These are phyloP conservation scores for Tringa solitaria DNA, from an alignment of 2,113 vertebrate genomes.

Conservation along the genomic window DNA sequence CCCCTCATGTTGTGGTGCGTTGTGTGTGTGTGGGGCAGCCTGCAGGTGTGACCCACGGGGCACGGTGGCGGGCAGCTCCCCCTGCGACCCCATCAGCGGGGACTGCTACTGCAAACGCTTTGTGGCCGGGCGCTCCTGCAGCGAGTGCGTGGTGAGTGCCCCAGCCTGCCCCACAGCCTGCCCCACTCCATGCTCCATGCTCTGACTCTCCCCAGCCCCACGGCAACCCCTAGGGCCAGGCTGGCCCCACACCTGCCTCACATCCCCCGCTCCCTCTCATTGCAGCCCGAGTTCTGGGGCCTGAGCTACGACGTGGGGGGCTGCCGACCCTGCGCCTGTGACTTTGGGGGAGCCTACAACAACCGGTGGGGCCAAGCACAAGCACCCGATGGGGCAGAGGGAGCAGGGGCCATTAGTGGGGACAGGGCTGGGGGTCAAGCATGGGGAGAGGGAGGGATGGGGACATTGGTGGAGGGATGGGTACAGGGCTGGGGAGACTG, in stretches of 20 bases:
- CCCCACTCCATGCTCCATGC: background rate
- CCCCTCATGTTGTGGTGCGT: background rate
- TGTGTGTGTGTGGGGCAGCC: slow-evolving; percentile 34
- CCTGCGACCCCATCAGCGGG: slow-evolving; percentile 83
- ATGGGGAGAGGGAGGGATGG: background rate
- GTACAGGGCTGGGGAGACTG: background rate
- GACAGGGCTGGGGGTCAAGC: background rate
- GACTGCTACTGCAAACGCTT: slow-evolving; percentile 88
- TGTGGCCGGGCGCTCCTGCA: slow-evolving; percentile 82
- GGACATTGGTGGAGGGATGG: background rate
- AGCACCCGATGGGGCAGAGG: background rate
- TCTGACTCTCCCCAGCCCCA: background rate
- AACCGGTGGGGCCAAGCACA: slow-evolving; percentile 74
- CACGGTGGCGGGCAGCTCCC: slow-evolving; percentile 70
- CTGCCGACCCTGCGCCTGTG: slow-evolving; percentile 84
- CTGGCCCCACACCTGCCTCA: background rate
- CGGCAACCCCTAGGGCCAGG: background rate
- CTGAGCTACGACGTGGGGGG: slow-evolving; percentile 82
- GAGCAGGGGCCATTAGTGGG: fast-evolving
- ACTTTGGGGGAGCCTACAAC: slow-evolving; percentile 85
- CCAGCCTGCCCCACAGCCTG: background rate
- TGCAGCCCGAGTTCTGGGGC: slow-evolving; percentile 86
- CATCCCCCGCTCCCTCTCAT: background rate
- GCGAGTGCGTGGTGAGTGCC: slow-evolving; percentile 83
- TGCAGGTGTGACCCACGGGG: slow-evolving; percentile 84